phyloP scores from a whole-genome alignment of 1,140 invertebrate species.

The Myzus persicae region DNA sequence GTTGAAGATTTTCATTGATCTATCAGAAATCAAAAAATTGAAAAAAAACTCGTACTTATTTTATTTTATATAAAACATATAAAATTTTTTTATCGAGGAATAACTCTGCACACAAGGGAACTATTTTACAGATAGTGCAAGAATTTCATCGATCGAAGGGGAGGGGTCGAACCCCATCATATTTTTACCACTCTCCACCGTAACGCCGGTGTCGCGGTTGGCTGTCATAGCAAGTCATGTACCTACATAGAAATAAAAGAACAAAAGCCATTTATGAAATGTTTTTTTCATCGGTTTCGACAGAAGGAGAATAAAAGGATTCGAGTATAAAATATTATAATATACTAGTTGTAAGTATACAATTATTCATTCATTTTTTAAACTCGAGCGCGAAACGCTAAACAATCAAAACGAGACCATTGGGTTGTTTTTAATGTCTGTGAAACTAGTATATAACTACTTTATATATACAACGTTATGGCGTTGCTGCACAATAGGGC shows the following conservation, averaged over 20 bases:
- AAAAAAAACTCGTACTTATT: background rate
- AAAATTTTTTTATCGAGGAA: background rate
- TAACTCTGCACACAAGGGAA: background rate
- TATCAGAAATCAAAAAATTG: background rate
- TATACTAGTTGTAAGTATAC: background rate
- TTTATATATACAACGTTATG: too few relatives aligned
- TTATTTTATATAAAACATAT: background rate
- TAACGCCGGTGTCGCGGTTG: background rate
- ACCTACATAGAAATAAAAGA: background rate
- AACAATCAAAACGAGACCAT: background rate
- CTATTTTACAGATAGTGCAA: background rate
- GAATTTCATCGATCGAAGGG: background rate
- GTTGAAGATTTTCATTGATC: background rate
- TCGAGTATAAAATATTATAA: conserved; percentile 18
- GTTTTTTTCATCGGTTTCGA: background rate
- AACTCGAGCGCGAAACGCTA: background rate
- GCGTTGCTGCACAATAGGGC: background rate
- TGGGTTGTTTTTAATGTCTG: background rate
- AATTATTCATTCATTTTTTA: background rate
- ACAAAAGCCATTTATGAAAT: background rate
- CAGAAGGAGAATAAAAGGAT: background rate
- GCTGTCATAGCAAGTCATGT: background rate
- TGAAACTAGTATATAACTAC: background rate
- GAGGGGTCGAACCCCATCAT: background rate
- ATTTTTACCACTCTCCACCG: background rate